Base-by-base conservation (phyloP, 2,113 vertebrate genomes). In the Probosciger aterrimus region DNA sequence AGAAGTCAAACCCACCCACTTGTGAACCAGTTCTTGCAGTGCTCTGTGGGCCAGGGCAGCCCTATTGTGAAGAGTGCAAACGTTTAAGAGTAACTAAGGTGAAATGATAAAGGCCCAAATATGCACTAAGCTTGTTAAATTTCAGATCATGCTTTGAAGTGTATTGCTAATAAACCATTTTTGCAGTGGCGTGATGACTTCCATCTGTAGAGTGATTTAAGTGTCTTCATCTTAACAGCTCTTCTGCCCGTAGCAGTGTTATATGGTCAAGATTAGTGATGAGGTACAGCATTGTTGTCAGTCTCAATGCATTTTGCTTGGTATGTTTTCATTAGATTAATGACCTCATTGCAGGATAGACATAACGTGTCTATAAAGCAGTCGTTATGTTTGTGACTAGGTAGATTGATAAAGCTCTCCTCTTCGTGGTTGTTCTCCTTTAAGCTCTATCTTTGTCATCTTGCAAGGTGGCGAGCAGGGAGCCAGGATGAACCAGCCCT, bases 101-200 rank as follows among this genome's bases (percentile, higher is more conserved):
- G 46, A 41, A 27, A 23, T n/a, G 18, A 23, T 37, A 80, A 88
- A 60, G 18, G 39, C 68, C 6, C 39, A 11, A 44, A 10, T 59
- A 35, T 15, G 33, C 33, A 18, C 83, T 75, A 77, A 95, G 90
- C 93, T 31, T 87, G 64, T 88, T 96, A 84, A 92, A 90, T 95
- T 96, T 90, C 82, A 97, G 96, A 80, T 96, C 97, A 96, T 75
- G 80, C 91, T 97, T 97, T 95, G 94, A 97, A 98, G 93, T 93
- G 92, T 96, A 96, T 96, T 92, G 97, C 98, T 98, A 97, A 98
- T 98, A 97, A 97, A 77, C 93, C 85, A 59, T 94, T 98, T 98
- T 98, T 97, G 96, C 97, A 59, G 95, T 81, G 91, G 75, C 96
- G 97, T 96, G 94, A 97, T 98, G 96, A 88, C 74, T 84, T 94